Evolutionary conservation across 1,140 invertebrate genomes (phyloP).

Genomic region (Cyclargus thomasi): DNA sequence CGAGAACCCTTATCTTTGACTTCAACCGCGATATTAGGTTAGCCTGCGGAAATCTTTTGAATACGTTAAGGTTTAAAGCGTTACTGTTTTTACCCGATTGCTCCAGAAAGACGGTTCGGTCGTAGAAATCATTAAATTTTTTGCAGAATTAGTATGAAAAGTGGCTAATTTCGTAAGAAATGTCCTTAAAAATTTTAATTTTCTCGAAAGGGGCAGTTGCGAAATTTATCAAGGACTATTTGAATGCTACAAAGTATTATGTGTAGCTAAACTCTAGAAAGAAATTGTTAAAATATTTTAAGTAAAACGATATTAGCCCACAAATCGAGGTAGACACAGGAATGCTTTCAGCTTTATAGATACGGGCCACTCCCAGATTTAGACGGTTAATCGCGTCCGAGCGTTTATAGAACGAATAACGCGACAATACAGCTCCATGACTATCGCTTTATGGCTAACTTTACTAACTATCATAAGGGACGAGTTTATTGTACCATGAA

Average conservation of each 20-base stretch:
- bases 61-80: not conserved
- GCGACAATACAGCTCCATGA: constrained; percentile 6
- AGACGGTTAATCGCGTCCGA: constrained; percentile 11
- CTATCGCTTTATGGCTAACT: not conserved
- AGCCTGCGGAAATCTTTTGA: not conserved
- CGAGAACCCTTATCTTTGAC: not conserved
- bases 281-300: not conserved
- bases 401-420: constrained; percentile 13
- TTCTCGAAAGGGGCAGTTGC: too few relatives aligned
- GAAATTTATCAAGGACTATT: too few relatives aligned
- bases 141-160: too few relatives aligned
- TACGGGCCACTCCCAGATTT: constrained; percentile 7
- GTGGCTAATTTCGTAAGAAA: too few relatives aligned
- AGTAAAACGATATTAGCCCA: not conserved
- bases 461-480: constrained; percentile 8
- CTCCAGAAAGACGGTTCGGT: not conserved
- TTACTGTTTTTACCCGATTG: not conserved
- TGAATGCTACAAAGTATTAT: too few relatives aligned
- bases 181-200: too few relatives aligned
- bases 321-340: constrained; percentile 13
- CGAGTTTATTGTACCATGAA: constrained; percentile 9
- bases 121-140: too few relatives aligned
- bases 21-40: not conserved
- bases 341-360: constrained; percentile 15
- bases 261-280: not conserved